Evolutionary conservation across 92 coral and sea anemone species (phyloP).

Genomic region (Epizoanthus fatuus): DNA sequence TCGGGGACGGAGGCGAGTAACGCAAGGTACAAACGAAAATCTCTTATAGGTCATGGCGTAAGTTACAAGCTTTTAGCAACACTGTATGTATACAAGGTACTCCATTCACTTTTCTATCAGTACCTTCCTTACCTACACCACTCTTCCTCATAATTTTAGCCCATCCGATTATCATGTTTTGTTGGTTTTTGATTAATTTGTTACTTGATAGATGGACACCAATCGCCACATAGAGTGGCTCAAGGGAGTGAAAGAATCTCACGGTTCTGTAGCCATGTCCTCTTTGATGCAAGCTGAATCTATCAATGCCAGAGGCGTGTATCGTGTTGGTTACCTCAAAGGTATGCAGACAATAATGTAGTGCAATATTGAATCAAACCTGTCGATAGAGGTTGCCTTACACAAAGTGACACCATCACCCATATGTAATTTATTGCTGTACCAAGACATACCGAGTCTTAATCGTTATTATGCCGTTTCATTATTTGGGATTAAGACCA

Average conservation of each 20-base stretch:
- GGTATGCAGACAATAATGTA: conserved; percentile 1
- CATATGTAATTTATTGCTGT: neutral
- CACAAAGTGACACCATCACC: neutral
- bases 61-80: too few species aligned
- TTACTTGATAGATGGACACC: conserved; percentile 16
- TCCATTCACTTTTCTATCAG: too few species aligned
- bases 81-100: too few species aligned
- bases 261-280: conserved; percentile 28
- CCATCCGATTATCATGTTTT: too few species aligned
- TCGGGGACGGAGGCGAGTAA: too few species aligned
- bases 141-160: too few species aligned
- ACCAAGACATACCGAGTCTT: neutral
- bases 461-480: neutral
- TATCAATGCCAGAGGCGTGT: conserved; percentile 73
- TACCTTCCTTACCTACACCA: too few species aligned
- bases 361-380: neutral
- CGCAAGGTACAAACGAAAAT: too few species aligned
- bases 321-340: conserved; percentile 65
- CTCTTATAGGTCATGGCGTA: too few species aligned
- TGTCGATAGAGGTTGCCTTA: neutral
- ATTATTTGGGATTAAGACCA: neutral
- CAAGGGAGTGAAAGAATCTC: conserved; percentile 30
- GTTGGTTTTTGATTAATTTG: neutral
- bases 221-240: conserved; percentile 33
- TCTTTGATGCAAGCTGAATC: conserved; percentile 86